Evolutionary conservation across 2,113 vertebrate genomes (phyloP), one percentile per base, ranked within the genome.

Genomic region (Labeo catla): DNA sequence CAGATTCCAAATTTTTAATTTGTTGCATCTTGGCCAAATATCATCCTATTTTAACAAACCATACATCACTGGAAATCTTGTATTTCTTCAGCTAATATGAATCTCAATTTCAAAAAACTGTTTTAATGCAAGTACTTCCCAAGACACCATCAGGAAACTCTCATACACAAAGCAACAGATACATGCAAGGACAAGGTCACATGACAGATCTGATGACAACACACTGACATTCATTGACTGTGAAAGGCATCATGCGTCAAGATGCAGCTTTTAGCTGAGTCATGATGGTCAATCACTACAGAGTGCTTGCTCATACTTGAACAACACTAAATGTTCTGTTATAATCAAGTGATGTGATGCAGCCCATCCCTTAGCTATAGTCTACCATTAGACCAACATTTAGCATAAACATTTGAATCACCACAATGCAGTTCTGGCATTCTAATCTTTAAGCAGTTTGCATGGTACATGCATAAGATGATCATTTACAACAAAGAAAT

Each of bases 161-260:
- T 63, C 36, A 23, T 23, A 80, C 54, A 59, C 76, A 61, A 36
- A 80, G 36, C 28, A 61, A 61, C 34, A 23, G 12, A 61, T 45
- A 3, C 77, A 80, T n/a, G 77, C 77, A 61, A 80, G 54, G 50
- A 57, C 28, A 57, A 9, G 28, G 15, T 78, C 34, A 36, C 16
- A 78, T 57, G 16, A 57, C 28, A 39, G 50, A 78, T 36, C 28
- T 74, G n/a, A 57, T 39, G 34, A 63, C 34, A 23, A 5, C 43
- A 11, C 45, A 59, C 50, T 43, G 36, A 21, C 49, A 54, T 52
- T 39, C 16, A 50, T 59, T 61, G 3, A 63, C 39, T 63, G 70
- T 43, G 68, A 72, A 76, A 84, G 39, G 54, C n/a, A 45, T 49
- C 50, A 54, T 54, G 76, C 15, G 19, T 47, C 72, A 74, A 72